Base-by-base conservation (phyloP, 92 coral and sea anemone species). In the Isaurus tuberculatus region DNA sequence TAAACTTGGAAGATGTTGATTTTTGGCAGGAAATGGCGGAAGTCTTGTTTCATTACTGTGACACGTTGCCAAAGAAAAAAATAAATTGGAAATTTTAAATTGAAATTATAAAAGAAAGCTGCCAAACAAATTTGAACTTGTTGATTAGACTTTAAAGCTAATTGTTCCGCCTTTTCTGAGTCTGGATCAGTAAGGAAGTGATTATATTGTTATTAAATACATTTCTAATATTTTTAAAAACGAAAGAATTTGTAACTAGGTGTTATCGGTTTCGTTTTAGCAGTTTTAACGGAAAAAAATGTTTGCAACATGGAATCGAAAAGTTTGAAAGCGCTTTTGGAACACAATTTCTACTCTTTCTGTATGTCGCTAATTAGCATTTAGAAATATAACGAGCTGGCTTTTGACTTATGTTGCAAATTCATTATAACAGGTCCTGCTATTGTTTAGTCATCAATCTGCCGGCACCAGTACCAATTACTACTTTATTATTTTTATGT, bases 21-120 rank as follows among this genome's bases (percentile, higher is more conserved):
- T 7, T 57, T 33, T 60, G 49, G 40, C 46, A 34, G 48, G 17
- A 37, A 70, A 67, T 77, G 68, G 67, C 69, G 70, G 70, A 77
- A 57, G 70, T 36, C 22, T 65, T 15, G 10, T 77, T 65, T 57
- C 32, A 36, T 5, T 15, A n/a, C 22, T 33, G 27, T 55, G 70
- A 34, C 28, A 34, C 7, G 46, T 28, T 26, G 31, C 80, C 34
- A 69, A 69, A 8, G 6, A 9, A 30, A 23, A 15, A 48, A 74
- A 5, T 17, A 29, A 57, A 33, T 29, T 8, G 30, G 4, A 30
- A 67, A 73, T 26, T 29, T 15, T 22, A 30, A 14, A 46, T 32
- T 60, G 26, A 26, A 36, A 58, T 57, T 31, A 23, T 30, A 37
- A 74, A 51, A 51, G 23, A 31, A 44, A 74, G 42, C 8, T 40